Evolutionary conservation across 2,888 invertebrate genomes (phyloP), one percentile per base, ranked within the genome.

Genomic region (Argynnis bischoffii): DNA sequence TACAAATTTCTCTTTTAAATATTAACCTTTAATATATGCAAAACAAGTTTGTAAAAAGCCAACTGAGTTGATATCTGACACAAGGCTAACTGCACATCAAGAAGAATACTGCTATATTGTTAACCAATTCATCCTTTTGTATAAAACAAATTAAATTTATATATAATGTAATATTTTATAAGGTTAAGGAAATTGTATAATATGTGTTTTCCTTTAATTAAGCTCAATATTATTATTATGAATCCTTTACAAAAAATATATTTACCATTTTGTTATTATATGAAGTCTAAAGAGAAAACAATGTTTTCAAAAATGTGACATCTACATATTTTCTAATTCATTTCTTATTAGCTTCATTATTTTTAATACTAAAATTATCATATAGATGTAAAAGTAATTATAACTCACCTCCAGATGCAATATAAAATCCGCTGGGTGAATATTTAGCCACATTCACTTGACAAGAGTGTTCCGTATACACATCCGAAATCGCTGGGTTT

Each of bases 351-450:
- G 6, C 18, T 14, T 21, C 14, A 50, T 50, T 16, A 50, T n/a
- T 8, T n/a, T 50, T 31, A 54, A 8, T 6, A 41, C 3, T 13
- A 14, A 16, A 35, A 8, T 6, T 31, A 16, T 2, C 14, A 16
- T 15, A 13, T 26, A 46, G 15, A 15, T 15, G 3, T 41, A 59
- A 18, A 26, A 63, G 6, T 8, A 46, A 15, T 15, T 14, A 11
- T 15, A 14, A 13, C 75, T 94, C 93, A 98, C 98, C 98, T 93
- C 98, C 99, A 74, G 99, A 99, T 54, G 99, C 98, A 81, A 99
- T 99, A 90, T 99, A 99, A 92, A 98, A 99, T 75, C 99, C 98
- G 88, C 98, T 98, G 11, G 99, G 99, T 35, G 99, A 98, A 89
- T 99, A 99, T 90, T 99, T 99, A 70, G 99, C 99, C 69, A 99